Percentiles rank a stretch among this genome's conserved stretches.
phyloP scores from a whole-genome alignment of 2,113 vertebrate genomes.

The Seriola aureovittata region DNA sequence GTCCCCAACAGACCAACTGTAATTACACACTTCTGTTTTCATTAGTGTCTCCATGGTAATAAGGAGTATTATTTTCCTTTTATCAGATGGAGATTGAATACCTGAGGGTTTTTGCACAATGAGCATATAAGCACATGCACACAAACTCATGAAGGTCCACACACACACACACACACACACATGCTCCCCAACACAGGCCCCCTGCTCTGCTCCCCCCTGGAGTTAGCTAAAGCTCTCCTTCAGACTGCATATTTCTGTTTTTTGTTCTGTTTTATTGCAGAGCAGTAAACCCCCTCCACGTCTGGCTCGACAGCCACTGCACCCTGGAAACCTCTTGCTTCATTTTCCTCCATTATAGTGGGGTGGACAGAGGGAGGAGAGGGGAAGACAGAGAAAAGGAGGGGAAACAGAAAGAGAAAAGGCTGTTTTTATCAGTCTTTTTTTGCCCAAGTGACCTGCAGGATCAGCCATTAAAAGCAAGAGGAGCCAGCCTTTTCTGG shows the following conservation, averaged over 20 bases:
- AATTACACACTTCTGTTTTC: conserved; percentile 48
- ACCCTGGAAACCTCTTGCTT: conserved; percentile 73
- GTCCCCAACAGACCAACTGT: conserved; percentile 23
- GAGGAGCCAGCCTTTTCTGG: conserved; percentile 49
- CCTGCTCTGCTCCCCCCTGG: conserved; percentile 61
- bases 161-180: conserved; percentile 38
- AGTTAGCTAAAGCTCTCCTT: conserved; percentile 73
- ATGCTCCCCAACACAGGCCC: conserved; percentile 62
- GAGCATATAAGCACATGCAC: conserved; percentile 9
- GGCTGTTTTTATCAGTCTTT: conserved; percentile 55
- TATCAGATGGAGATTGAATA: conserved; percentile 60
- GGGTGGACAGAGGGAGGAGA: conserved; percentile 34
- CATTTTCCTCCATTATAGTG: conserved; percentile 61
- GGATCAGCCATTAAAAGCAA: conserved; percentile 61
- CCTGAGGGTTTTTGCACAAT: conserved; percentile 36
- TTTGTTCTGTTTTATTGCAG: conserved; percentile 80
- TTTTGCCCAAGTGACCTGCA: conserved; percentile 50
- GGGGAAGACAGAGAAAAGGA: conserved; percentile 20
- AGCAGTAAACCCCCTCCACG: conserved; percentile 79
- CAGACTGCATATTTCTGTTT: conserved; percentile 74
- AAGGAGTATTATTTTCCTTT: conserved; percentile 48
- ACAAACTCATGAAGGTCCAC: conserved; percentile 32
- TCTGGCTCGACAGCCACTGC: conserved; percentile 66
- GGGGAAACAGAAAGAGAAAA: conserved; percentile 39
- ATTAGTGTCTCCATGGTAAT: conserved; percentile 40